Evolutionary conservation across 64 coral and sea anemone genomes (phyloP).

Genomic region (Pocillopora damicornis): DNA sequence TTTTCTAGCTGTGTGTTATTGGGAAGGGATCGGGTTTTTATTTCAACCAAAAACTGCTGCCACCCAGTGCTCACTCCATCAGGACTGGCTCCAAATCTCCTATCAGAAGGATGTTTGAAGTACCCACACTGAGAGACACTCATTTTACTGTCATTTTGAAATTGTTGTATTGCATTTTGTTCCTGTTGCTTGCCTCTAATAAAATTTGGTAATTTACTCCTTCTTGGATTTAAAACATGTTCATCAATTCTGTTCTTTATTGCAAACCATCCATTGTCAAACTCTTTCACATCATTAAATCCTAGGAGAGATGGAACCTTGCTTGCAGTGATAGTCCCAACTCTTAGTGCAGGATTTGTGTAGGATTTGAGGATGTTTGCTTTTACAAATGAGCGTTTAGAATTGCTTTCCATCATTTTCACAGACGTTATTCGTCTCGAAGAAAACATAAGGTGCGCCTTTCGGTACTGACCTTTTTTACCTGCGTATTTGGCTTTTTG

Average conservation of each 20-base stretch:
- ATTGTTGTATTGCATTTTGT: constrained; percentile 48
- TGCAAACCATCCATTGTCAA: constrained; percentile 47
- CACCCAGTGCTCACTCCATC: constrained; percentile 62
- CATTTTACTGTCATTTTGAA: constrained; percentile 53
- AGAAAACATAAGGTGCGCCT: constrained; percentile 37
- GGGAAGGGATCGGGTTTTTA: constrained; percentile 60
- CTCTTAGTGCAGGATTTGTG: constrained; percentile 41
- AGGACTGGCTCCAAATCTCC: constrained; percentile 65
- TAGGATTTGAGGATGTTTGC: constrained; percentile 48
- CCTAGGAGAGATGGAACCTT: constrained; percentile 48
- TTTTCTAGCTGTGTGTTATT: constrained; percentile 62
- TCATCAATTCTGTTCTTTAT: constrained; percentile 59
- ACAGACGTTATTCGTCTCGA: constrained; percentile 59
- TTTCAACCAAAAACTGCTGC: constrained; percentile 55
- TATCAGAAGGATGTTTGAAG: constrained; percentile 53
- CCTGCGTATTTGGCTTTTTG: constrained; percentile 57
- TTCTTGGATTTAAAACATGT: constrained; percentile 49
- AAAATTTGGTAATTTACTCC: constrained; percentile 67
- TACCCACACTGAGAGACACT: constrained; percentile 60
- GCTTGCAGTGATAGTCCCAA: constrained; percentile 53
- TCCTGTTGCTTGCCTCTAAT: constrained; percentile 76
- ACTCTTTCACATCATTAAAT: constrained; percentile 40
- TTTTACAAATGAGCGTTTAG: background rate
- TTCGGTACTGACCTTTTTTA: constrained; percentile 54
- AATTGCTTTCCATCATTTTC: constrained; percentile 21